Evolutionary conservation across 2,888 invertebrate genomes (phyloP).

Genomic region (Phasia obesa): DNA sequence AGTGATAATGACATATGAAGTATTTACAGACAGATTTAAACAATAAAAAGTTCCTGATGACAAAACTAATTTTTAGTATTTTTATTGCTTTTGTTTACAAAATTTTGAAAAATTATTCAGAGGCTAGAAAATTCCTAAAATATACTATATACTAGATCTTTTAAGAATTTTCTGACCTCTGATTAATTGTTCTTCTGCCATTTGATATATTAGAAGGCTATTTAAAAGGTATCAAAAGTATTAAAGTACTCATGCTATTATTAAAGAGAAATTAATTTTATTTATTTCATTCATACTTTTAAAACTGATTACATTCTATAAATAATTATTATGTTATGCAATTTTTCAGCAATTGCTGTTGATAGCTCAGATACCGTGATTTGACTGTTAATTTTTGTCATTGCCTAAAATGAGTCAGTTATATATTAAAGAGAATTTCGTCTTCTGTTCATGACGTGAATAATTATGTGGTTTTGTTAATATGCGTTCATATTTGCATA

Average conservation of each 20-base stretch:
- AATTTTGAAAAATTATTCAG: neutral
- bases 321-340: constrained; percentile 19
- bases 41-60: neutral
- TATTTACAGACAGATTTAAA: neutral
- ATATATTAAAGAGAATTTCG: constrained; percentile 15
- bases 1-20: constrained; percentile 62
- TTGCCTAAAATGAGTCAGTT: constrained; percentile 45
- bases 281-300: neutral
- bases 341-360: constrained; percentile 10
- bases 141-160: no score
- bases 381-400: constrained; percentile 48
- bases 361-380: constrained; percentile 36
- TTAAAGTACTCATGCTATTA: no score
- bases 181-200: no score
- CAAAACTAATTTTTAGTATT: constrained; percentile 24
- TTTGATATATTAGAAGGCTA: no score
- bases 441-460: constrained; percentile 12
- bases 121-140: no score
- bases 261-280: neutral
- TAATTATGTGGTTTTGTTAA: constrained; percentile 3
- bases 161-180: no score
- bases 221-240: no score
- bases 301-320: neutral
- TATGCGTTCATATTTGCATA: neutral
- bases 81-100: neutral